Evolutionary conservation across 2,113 vertebrate species (phyloP).

Genomic region (Rhagologus leucostigma): DNA sequence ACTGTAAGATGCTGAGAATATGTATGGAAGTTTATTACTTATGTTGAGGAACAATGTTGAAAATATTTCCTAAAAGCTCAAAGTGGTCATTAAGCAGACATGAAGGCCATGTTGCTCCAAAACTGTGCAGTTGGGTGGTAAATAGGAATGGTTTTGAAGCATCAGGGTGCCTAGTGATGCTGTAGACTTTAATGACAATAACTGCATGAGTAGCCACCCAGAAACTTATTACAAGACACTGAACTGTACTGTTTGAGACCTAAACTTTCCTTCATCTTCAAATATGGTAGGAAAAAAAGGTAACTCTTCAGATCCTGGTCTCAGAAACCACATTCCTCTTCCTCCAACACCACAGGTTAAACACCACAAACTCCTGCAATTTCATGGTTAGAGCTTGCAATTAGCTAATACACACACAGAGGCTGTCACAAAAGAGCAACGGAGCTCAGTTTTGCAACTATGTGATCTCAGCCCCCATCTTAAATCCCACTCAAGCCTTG

Average conservation of each 20-base stretch:
- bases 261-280: background rate
- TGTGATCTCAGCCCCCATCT: background rate
- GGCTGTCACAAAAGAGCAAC: background rate
- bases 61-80: background rate
- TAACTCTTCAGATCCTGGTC: background rate
- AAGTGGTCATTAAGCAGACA: background rate
- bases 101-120: background rate
- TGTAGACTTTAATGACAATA: background rate
- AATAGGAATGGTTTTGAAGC: background rate
- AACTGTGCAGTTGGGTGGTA: background rate
- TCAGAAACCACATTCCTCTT: background rate
- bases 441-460: background rate
- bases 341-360: background rate
- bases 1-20: background rate
- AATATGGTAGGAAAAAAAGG: background rate
- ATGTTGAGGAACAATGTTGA: background rate
- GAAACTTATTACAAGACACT: background rate
- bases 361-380: background rate
- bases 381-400: background rate
- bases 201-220: background rate
- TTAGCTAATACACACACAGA: background rate
- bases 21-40: background rate
- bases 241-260: background rate
- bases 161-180: background rate
- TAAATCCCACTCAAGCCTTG: background rate